A percentile compares a stretch with the other conserved stretches of the same genome.
Conservation (phyloP, 1,140 invertebrate species). For the Apis dorsata region DNA sequence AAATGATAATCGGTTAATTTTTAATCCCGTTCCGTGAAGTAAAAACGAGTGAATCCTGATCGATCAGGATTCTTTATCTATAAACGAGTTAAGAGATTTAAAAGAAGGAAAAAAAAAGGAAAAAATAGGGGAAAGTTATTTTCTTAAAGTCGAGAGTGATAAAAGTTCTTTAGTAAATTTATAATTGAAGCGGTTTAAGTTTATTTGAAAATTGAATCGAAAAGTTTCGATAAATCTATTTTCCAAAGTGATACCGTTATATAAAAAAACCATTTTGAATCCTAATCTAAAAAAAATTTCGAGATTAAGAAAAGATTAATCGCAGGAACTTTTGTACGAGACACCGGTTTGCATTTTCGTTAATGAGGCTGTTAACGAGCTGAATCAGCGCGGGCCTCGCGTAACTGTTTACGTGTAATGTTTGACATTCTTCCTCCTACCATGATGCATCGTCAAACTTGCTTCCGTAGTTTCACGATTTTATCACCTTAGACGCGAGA, state of each 20-base stretch:
- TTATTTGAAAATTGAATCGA: too few relatives aligned
- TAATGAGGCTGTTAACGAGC: conserved; percentile 10
- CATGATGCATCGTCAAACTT: background rate
- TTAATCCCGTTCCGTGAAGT: background rate
- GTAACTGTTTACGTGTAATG: background rate
- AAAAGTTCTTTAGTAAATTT: background rate
- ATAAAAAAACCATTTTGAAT: background rate
- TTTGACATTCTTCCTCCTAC: background rate
- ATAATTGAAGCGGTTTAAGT: too few relatives aligned
- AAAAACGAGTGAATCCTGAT: background rate
- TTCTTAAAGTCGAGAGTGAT: background rate
- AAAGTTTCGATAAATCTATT: too few relatives aligned
- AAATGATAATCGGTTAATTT: background rate
- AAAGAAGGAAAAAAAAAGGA: too few relatives aligned
- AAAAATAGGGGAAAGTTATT: too few relatives aligned
- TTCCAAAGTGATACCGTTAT: too few relatives aligned
- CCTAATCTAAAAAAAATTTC: background rate
- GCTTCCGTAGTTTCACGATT: background rate
- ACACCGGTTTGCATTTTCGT: background rate
- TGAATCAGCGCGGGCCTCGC: background rate
- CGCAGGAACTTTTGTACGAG: background rate
- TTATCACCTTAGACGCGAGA: too few relatives aligned
- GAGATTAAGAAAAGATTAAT: background rate
- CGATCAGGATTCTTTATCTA: too few relatives aligned
- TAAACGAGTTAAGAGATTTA: too few relatives aligned